Percentiles rank a stretch among this genome's conserved stretches.
Conservation (phyloP, 2,797 vertebrate species). For the Sebastes vulpes region DNA sequence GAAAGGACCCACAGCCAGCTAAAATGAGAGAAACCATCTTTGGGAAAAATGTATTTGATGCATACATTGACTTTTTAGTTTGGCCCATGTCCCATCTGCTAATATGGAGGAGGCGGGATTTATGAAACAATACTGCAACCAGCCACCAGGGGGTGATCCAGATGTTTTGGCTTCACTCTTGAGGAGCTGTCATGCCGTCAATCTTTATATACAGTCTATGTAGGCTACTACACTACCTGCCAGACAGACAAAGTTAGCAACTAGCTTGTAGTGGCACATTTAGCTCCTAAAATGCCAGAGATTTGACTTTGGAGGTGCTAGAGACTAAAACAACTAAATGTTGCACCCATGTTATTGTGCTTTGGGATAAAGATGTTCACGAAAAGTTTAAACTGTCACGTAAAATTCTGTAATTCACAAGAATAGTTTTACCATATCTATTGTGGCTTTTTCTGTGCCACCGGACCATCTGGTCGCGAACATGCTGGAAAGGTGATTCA, state of each 20-base stretch:
- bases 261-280: not conserved
- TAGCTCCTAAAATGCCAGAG: not conserved
- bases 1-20: no score
- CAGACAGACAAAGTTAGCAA: not conserved
- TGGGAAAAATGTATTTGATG: no score
- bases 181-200: not conserved
- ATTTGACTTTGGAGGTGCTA: not conserved
- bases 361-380: not conserved
- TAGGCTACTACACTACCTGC: not conserved
- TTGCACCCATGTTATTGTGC: not conserved
- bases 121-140: no score
- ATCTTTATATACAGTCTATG: not conserved
- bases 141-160: no score
- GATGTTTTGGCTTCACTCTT: not conserved
- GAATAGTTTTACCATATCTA: not conserved
- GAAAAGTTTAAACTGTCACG: not conserved
- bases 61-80: no score
- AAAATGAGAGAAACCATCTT: no score
- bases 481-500: constrained; percentile 74
- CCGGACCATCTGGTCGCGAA: constrained; percentile 58
- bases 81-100: no score
- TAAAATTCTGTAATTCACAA: not conserved
- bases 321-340: not conserved
- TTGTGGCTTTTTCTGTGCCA: constrained; percentile 13
- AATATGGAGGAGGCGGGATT: no score